Conservation (phyloP, 2,888 invertebrate species). For the Lasioglossum morio region DNA sequence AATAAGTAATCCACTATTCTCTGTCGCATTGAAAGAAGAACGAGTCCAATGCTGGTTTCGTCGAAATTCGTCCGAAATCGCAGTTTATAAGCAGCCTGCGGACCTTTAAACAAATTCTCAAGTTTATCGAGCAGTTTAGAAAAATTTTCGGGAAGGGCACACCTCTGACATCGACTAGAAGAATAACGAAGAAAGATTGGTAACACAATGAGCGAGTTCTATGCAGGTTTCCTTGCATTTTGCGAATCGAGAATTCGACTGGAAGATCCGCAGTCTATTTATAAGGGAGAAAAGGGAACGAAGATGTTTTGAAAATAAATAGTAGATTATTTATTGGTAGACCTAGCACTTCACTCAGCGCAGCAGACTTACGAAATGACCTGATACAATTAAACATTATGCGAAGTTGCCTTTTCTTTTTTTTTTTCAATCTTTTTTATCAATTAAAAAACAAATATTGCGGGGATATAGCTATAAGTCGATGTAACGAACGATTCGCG, state of each 20-base stretch:
- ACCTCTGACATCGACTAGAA: neutral
- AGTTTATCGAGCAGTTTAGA: neutral
- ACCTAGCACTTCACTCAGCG: conserved; percentile 9
- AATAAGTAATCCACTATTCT: conserved; percentile 14
- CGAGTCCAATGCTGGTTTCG: neutral
- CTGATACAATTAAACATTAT: conserved; percentile 13
- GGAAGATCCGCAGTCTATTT: neutral
- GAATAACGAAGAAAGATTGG: neutral
- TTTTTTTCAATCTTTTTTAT: neutral
- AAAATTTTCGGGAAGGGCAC: neutral
- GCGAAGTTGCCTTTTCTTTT: conserved; percentile 2
- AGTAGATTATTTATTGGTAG: conserved; percentile 18
- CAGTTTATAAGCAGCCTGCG: neutral
- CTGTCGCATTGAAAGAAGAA: neutral
- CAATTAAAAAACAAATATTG: conserved; percentile 2
- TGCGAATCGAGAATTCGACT: neutral
- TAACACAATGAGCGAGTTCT: neutral
- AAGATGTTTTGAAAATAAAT: conserved; percentile 9
- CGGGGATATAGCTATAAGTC: conserved; percentile 9
- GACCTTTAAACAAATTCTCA: neutral
- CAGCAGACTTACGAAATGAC: conserved; percentile 14
- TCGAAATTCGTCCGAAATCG: neutral
- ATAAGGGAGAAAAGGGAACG: conserved; percentile 1
- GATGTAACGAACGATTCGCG: conserved; percentile 18
- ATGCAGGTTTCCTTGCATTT: neutral